These are phyloP conservation scores for Drosophila mimica DNA, from an alignment of 2,888 invertebrate species.

Conservation along the genomic window DNA sequence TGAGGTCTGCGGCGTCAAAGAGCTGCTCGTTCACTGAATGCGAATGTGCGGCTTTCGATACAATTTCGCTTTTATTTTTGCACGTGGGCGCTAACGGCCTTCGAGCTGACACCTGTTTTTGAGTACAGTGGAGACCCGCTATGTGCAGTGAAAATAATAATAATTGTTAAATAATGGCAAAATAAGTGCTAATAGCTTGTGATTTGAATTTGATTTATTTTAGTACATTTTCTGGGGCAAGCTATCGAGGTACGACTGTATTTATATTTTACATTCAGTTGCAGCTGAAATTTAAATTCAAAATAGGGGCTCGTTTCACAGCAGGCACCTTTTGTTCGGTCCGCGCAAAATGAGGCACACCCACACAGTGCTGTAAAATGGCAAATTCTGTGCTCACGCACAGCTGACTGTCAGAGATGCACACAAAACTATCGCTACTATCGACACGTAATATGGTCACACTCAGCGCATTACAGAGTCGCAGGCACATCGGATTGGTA, in stretches of 20 bases:
- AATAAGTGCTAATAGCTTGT: not conserved
- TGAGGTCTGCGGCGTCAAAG: slow-evolving; percentile 38
- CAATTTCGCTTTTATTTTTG: not conserved
- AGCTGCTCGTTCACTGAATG: slow-evolving; percentile 41
- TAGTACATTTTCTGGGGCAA: not conserved
- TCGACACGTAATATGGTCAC: not conserved
- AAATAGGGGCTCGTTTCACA: slow-evolving; percentile 26
- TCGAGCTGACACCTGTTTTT: slow-evolving; percentile 3
- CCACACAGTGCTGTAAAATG: slow-evolving; percentile 2
- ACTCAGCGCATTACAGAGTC: not conserved
- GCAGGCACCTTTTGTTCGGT: slow-evolving; percentile 18
- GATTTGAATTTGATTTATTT: not conserved
- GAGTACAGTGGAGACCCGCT: not conserved
- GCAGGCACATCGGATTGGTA: not conserved
- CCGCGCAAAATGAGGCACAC: not conserved
- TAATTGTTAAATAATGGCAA: not conserved
- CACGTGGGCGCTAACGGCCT: slow-evolving; percentile 9
- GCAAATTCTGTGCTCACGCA: not conserved
- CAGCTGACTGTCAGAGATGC: slow-evolving; percentile 8
- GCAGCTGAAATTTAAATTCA: slow-evolving; percentile 8
- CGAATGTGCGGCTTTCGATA: slow-evolving; percentile 1
- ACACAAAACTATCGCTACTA: slow-evolving; percentile 1
- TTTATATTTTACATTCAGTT: not conserved
- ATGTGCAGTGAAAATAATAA: not conserved
- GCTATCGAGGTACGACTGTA: not conserved